A percentile compares a stretch with the other conserved stretches of the same genome.
Conservation (phyloP, 2,113 vertebrate genomes). For the Isurus oxyrinchus region DNA sequence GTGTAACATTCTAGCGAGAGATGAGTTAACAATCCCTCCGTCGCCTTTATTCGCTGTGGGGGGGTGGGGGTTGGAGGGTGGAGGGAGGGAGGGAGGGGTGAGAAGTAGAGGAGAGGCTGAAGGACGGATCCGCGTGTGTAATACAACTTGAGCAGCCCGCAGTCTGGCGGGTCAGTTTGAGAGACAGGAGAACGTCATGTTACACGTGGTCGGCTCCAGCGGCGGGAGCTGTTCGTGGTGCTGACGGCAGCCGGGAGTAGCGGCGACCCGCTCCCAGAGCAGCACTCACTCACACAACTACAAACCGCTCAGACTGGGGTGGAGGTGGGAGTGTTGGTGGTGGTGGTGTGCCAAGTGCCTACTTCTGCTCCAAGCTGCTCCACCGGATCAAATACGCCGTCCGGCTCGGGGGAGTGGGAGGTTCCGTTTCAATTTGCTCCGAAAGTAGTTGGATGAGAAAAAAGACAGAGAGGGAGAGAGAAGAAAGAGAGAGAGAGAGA, state of each 20-base stretch:
- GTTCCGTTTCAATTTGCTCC: not conserved
- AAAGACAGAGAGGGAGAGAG: not conserved
- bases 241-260: not conserved
- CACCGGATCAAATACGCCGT: not conserved
- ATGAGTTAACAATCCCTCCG: too few species aligned
- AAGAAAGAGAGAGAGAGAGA: not conserved
- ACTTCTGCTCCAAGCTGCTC: not conserved
- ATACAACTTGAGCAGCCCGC: not conserved
- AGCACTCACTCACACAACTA: not conserved
- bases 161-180: not conserved
- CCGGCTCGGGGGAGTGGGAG: not conserved
- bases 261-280: not conserved
- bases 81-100: not conserved
- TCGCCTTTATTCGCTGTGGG: too few species aligned
- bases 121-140: not conserved
- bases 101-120: not conserved
- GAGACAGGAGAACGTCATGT: not conserved
- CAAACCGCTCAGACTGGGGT: not conserved
- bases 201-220: not conserved
- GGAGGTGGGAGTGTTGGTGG: too few species aligned
- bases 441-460: slow-evolving; percentile 20
- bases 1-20: not conserved
- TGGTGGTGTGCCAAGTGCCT: not conserved
- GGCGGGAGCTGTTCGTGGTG: slow-evolving; percentile 20
- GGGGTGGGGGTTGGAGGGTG: too few species aligned